Evolutionary conservation across 1,140 invertebrate species (phyloP), one percentile per base, ranked within the genome.

Genomic region (Drosophila nigrodunni): DNA sequence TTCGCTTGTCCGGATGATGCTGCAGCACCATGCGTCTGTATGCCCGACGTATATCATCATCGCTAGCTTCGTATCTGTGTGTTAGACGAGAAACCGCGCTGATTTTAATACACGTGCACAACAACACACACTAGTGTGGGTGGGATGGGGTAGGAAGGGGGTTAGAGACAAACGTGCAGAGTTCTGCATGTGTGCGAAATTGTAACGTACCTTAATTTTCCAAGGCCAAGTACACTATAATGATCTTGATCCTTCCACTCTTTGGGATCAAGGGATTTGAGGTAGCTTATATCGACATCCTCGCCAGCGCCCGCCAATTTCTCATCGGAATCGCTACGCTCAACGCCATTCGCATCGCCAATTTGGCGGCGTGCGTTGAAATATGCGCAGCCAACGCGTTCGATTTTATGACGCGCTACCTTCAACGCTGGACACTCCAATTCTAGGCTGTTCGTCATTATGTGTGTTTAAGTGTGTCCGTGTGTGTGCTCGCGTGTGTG

Each of bases 221-320:
- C 95, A 69, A 99, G 94, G 41, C 98, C 98, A 57, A 99, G 93
- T 15, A 99, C 97, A 52, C 96, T 96, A 93, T 99, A 99, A 93
- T 99, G 98, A 92, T 99, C 98, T 94, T 99, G 98, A 88, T 97
- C 95, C 94, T 98, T 99, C 98, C 98, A 99, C 88, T 98, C 96
- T 91, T 97, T 98, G n/a, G 98, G 98, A 93, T 99, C 97, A 59
- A 99, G 94, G 37, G 96, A 97, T 74, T 97, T 94, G 21, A 99
- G 93, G 91, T 97, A 98, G 60, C 95, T 94, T 4, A 98, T 95
- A 93, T 99, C 96, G 76, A 97, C 96, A 79, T 97, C 96, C 74
- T 96, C 95, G 62, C 92, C 82, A 44, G 77, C 80, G 44, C 78
- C 72, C 74, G 78, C 74, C 59, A 85, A 60, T 64, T 91, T 91